phyloP scores from a whole-genome alignment of 2,113 vertebrate species.

The Pseudopipra pipra region DNA sequence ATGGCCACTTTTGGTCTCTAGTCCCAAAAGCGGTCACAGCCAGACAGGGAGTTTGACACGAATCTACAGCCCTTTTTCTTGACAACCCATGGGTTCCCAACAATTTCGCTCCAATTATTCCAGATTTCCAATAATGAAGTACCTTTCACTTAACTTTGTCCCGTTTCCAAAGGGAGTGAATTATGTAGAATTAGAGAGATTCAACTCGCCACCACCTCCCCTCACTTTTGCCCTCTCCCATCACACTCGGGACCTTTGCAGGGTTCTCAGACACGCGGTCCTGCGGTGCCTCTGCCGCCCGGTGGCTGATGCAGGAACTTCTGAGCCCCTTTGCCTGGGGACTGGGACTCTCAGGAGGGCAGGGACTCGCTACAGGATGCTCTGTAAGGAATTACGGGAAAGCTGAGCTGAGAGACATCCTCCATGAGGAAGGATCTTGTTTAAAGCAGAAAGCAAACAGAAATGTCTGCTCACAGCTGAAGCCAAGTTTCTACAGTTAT shows the following conservation, averaged over 20 bases:
- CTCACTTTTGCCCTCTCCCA: neutral
- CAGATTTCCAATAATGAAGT: neutral
- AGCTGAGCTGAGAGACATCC: neutral
- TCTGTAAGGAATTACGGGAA: neutral
- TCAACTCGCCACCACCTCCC: neutral
- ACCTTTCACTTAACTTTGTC: neutral
- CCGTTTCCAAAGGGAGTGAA: neutral
- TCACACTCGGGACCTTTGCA: fast-evolving
- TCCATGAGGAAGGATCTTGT: neutral
- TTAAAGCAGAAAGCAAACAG: neutral
- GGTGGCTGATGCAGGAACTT: neutral
- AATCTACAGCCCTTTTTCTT: neutral
- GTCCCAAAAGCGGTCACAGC: neutral
- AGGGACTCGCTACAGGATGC: neutral
- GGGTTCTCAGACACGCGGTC: neutral
- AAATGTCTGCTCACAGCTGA: neutral
- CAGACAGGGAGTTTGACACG: neutral
- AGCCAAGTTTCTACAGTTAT: neutral
- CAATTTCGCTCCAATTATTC: neutral
- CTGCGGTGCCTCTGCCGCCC: neutral
- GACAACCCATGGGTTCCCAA: neutral
- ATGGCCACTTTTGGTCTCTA: neutral
- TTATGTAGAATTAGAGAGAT: neutral
- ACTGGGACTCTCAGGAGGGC: no score
- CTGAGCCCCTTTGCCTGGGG: neutral